Percentiles rank a stretch among this genome's conserved stretches.
Evolutionary conservation across 2,888 invertebrate species (phyloP).

Genomic region (Cheilosia vernalis): DNA sequence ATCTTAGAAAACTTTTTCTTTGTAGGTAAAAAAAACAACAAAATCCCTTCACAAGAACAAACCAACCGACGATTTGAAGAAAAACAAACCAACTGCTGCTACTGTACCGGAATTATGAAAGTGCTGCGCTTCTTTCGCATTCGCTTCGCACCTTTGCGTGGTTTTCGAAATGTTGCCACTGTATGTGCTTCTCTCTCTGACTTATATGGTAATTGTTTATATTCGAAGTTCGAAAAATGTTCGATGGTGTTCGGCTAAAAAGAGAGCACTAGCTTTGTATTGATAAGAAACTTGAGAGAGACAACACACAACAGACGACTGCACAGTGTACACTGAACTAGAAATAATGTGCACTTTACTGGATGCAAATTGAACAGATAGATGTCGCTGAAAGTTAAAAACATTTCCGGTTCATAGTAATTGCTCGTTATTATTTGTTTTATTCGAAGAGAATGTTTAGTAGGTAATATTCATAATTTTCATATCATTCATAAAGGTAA

Average conservation of each 20-base stretch:
- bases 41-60: background rate
- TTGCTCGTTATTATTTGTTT: background rate
- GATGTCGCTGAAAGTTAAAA: background rate
- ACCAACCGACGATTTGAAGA: slow-evolving; percentile 17
- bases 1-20: background rate
- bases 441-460: too few species aligned
- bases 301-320: too few species aligned
- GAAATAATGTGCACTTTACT: background rate
- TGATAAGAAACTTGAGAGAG: slow-evolving; percentile 2
- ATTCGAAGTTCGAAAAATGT: slow-evolving; percentile 24
- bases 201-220: slow-evolving; percentile 35
- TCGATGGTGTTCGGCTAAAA: background rate
- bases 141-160: background rate
- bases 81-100: slow-evolving; percentile 42
- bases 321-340: slow-evolving; percentile 9
- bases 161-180: background rate
- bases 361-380: background rate
- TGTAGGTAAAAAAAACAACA: slow-evolving; percentile 18
- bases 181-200: slow-evolving; percentile 33
- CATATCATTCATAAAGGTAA: too few species aligned
- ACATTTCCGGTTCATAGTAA: background rate
- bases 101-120: background rate
- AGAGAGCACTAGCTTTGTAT: background rate
- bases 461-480: too few species aligned
- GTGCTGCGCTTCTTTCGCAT: slow-evolving; percentile 1